phyloP scores from a whole-genome alignment of 1,140 invertebrate species.

The Polyergus mexicanus region DNA sequence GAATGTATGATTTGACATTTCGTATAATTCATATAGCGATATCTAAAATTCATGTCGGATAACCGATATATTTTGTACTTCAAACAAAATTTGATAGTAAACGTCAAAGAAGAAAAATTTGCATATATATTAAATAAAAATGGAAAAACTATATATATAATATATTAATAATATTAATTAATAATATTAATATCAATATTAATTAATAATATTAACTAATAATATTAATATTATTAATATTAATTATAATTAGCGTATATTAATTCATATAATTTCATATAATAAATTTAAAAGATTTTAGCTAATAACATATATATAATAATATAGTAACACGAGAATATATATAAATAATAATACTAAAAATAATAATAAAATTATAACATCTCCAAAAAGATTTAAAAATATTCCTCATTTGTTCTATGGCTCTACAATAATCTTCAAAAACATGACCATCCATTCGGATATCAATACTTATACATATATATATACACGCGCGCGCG shows the following conservation, averaged over 20 bases:
- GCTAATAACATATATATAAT: too few species aligned
- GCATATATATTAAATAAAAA: background rate
- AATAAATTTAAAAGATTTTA: too few species aligned
- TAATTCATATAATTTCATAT: too few species aligned
- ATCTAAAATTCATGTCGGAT: background rate
- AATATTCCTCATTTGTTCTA: constrained; percentile 44
- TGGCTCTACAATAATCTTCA: constrained; percentile 67
- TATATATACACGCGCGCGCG: background rate
- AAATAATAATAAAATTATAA: constrained; percentile 63
- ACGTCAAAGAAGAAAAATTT: constrained; percentile 12
- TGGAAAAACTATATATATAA: constrained; percentile 29
- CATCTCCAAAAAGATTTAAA: constrained; percentile 16
- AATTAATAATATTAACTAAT: too few species aligned
- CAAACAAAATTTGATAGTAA: background rate
- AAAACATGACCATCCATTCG: constrained; percentile 84
- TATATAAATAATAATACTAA: constrained; percentile 45
- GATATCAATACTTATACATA: constrained; percentile 63
- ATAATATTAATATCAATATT: too few species aligned
- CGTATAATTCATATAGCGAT: background rate
- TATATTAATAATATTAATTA: background rate
- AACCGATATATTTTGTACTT: constrained; percentile 32
- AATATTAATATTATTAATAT: too few species aligned
- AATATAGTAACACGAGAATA: constrained; percentile 42
- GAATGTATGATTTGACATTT: constrained; percentile 65
- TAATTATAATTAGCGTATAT: too few species aligned